Evolutionary conservation across 2,797 vertebrate species (phyloP), one percentile per base, ranked within the genome.

Genomic region (Anabacerthia variegaticeps): DNA sequence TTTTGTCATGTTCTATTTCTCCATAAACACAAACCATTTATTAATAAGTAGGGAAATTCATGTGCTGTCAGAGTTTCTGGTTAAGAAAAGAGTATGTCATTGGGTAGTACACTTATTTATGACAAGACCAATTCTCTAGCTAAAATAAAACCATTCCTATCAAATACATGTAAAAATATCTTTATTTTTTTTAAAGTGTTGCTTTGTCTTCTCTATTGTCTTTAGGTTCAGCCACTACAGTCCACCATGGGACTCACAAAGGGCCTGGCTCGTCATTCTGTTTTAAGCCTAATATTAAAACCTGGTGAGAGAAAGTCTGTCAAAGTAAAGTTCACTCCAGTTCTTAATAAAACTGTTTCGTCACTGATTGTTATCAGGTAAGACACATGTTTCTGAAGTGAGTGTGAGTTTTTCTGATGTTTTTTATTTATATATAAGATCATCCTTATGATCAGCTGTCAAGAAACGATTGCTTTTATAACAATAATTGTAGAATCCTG

Each of bases 321-420:
- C 93, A 98, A 96, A 84, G 98, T 99, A 81, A 98, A 98, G 89
- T 99, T 99, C 97, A 99, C 98, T 86, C 99, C 99, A 59, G 20
- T 98, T 97, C 97, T 98, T 96, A 99, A 99, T 97, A 99, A 98
- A 98, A 99, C 98, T 21, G 98, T 99, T 86, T 98, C 99, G 65
- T 99, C 99, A 14, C 97, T 99, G 87, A 98, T 99, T 92, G 98
- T 99, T 77, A 97, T 99, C 98, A 99, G 99, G 99, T 99, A 98
- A 54, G 98, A 98, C 98, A 97, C 41, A 65, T 85, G 22, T 65
- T 79, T 91, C 20, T 27, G 6, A 90, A 91, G 41, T 52, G 22
- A 71, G 4, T 71, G 19, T 78, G 54, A 54, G 2, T 46, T 86
- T 89, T 95, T 83, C 46, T 77, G 24, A 18, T 52, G 9, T 8